A percentile compares a stretch with the other conserved stretches of the same genome.
Conservation (phyloP, 2,113 vertebrate species). For the Rynchops niger region DNA sequence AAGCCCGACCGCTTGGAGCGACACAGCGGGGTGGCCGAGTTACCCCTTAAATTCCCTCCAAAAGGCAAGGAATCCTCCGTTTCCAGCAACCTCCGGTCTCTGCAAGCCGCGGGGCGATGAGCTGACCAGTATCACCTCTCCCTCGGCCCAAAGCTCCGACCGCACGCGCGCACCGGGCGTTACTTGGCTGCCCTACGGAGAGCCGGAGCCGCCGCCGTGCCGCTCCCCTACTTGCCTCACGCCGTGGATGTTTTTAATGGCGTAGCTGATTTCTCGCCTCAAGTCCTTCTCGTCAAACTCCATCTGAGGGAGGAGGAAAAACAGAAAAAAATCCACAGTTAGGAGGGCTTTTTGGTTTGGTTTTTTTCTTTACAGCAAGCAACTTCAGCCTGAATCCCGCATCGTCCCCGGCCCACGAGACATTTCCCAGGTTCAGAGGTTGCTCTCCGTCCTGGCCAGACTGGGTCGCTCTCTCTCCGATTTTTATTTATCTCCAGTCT, state of each 20-base stretch:
- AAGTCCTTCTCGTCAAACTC: slow-evolving; percentile 97
- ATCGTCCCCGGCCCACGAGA: accelerated
- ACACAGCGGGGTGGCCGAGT: accelerated
- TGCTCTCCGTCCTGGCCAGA: not conserved
- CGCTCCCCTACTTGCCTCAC: slow-evolving; percentile 86
- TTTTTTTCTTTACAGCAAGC: not conserved
- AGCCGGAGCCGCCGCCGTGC: too few species aligned
- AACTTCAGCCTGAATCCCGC: too few species aligned
- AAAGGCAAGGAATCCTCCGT: too few species aligned
- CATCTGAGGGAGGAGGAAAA: slow-evolving; percentile 76
- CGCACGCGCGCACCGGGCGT: accelerated
- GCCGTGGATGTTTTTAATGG: slow-evolving; percentile 97
- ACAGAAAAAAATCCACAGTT: too few species aligned
- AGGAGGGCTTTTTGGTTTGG: not conserved
- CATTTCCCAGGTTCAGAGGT: not conserved
- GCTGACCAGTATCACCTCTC: not conserved
- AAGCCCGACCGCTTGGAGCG: not conserved
- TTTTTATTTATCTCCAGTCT: not conserved
- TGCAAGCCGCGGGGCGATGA: accelerated
- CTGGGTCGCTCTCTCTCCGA: not conserved
- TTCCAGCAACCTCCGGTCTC: not conserved
- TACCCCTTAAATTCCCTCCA: not conserved
- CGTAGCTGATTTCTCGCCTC: slow-evolving; percentile 93
- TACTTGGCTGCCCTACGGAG: not conserved
- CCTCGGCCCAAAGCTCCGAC: not conserved